Percentiles rank a stretch among this genome's conserved stretches.
These are phyloP conservation scores for Palythoa grandis DNA, from an alignment of 92 coral and sea anemone species.

Conservation along the genomic window DNA sequence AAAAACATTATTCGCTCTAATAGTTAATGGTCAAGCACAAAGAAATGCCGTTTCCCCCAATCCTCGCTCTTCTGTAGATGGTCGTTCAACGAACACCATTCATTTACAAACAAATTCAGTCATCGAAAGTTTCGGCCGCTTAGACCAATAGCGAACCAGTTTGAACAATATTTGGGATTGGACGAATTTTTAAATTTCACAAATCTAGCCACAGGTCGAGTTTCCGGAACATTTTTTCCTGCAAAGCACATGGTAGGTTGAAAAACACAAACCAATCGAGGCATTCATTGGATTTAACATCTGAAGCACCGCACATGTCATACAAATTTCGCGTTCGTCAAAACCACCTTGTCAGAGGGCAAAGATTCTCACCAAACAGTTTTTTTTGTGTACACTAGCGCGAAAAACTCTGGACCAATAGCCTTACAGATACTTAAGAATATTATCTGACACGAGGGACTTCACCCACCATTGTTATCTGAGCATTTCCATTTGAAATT, in stretches of 20 bases:
- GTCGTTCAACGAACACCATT: slow-evolving; percentile 65
- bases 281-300: background rate
- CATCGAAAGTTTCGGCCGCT: slow-evolving; percentile 78
- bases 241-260: slow-evolving; percentile 55
- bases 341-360: background rate
- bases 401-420: slow-evolving; percentile 37
- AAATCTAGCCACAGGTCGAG: slow-evolving; percentile 80
- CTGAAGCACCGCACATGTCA: slow-evolving; percentile 18
- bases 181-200: slow-evolving; percentile 94
- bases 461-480: slow-evolving; percentile 92
- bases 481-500: slow-evolving; percentile 93
- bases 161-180: slow-evolving; percentile 86
- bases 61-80: slow-evolving; percentile 41
- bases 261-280: slow-evolving; percentile 18
- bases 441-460: slow-evolving; percentile 5
- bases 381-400: slow-evolving; percentile 37
- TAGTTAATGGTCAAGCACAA: background rate
- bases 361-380: slow-evolving; percentile 16
- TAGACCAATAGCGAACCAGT: slow-evolving; percentile 93
- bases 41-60: slow-evolving; percentile 41
- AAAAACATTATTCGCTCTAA: background rate
- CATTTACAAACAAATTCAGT: slow-evolving; percentile 85
- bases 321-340: slow-evolving; percentile 2
- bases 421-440: slow-evolving; percentile 37
- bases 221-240: slow-evolving; percentile 60